Evolutionary conservation across 2,888 invertebrate genomes (phyloP).

Genomic region (Perdita meconis): DNA sequence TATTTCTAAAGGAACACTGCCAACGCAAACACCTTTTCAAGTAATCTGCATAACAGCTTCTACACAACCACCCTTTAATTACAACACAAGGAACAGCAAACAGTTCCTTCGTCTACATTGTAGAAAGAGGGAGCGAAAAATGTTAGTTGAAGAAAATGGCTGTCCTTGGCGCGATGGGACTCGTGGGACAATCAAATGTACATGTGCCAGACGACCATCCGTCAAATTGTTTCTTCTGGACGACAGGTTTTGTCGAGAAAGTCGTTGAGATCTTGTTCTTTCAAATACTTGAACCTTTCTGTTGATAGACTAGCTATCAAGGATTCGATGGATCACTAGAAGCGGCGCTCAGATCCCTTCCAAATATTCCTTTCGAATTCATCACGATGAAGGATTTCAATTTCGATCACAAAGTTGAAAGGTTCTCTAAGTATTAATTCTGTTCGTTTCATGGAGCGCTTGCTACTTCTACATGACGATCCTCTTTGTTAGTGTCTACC

Average conservation of each 20-base stretch:
- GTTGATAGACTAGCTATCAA: too few relatives aligned
- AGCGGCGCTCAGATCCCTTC: too few relatives aligned
- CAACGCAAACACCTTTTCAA: too few relatives aligned
- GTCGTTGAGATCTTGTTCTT: too few relatives aligned
- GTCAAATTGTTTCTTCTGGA: constrained; percentile 27
- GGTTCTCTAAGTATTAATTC: background rate
- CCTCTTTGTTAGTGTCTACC: background rate
- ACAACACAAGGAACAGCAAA: constrained; percentile 55
- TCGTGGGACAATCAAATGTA: constrained; percentile 1
- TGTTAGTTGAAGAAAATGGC: constrained; percentile 21
- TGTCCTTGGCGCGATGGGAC: background rate
- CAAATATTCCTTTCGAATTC: too few relatives aligned
- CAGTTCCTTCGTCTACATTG: constrained; percentile 39
- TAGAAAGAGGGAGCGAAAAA: constrained; percentile 27
- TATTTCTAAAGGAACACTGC: too few relatives aligned
- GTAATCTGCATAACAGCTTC: too few relatives aligned
- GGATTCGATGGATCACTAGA: too few relatives aligned
- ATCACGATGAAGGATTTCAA: too few relatives aligned
- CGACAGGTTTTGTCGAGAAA: too few relatives aligned
- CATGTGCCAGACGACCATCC: constrained; percentile 12
- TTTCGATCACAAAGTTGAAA: too few relatives aligned
- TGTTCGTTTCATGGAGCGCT: background rate
- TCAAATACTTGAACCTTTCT: too few relatives aligned
- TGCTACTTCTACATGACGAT: background rate
- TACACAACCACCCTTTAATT: constrained; percentile 44